A percentile compares a stretch with the other conserved stretches of the same genome.
Conservation (phyloP, 2,113 vertebrate species). For the Morone saxatilis region DNA sequence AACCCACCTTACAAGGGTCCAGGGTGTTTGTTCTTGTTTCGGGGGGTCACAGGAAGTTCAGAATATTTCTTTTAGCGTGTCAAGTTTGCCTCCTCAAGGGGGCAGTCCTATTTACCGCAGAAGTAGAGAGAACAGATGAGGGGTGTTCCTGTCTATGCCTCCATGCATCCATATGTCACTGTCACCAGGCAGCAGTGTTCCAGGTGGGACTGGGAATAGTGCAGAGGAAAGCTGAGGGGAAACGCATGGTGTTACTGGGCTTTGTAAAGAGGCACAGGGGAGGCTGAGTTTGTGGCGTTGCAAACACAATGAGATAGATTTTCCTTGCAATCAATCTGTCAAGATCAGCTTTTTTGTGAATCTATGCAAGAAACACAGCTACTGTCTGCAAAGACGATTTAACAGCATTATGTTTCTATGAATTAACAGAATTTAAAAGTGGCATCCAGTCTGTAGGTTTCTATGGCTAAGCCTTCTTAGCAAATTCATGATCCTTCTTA, state of each 20-base stretch:
- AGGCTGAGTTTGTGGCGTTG: background rate
- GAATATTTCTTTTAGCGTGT: slow-evolving; percentile 53
- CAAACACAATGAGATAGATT: slow-evolving; percentile 44
- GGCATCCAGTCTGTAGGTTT: background rate
- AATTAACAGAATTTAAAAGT: background rate
- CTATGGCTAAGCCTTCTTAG: background rate
- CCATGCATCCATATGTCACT: slow-evolving; percentile 18
- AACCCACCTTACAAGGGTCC: background rate
- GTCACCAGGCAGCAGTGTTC: background rate
- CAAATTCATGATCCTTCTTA: background rate
- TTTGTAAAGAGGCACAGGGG: slow-evolving; percentile 33
- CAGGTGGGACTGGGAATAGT: slow-evolving; percentile 15
- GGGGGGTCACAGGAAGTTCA: slow-evolving; percentile 67
- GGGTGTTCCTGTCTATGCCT: slow-evolving; percentile 42
- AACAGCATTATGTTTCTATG: background rate
- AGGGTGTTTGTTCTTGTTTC: slow-evolving; percentile 39
- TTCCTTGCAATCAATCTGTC: slow-evolving; percentile 45
- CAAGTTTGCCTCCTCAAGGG: slow-evolving; percentile 36
- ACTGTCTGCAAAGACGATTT: background rate
- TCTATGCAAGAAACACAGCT: background rate
- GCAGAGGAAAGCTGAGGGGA: slow-evolving; percentile 57
- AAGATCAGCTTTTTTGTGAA: background rate
- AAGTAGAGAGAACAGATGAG: slow-evolving; percentile 4
- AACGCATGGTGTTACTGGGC: slow-evolving; percentile 17
- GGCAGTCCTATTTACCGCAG: slow-evolving; percentile 4